Evolutionary conservation across 2,113 vertebrate genomes (phyloP), one percentile per base, ranked within the genome.

Genomic region (Hucho hucho): DNA sequence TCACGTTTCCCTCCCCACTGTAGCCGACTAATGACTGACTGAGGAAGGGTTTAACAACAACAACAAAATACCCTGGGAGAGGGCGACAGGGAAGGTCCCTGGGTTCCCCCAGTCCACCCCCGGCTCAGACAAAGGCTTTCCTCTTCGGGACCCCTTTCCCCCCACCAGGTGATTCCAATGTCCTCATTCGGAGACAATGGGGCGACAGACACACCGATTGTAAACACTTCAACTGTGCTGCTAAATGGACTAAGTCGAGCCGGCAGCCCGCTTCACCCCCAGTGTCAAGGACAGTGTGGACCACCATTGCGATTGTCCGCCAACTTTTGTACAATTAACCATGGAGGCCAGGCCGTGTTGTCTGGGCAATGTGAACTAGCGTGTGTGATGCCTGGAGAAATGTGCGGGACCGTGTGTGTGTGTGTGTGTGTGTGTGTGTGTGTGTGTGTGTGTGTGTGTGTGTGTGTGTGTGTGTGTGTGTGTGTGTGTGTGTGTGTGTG

Each of bases 101-200:
- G 86, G 11, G 37, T 43, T 3, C 37, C 87, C 94, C 89, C 87
- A 86, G 84, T 83, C 88, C 74, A 78, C 86, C 89, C 37, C 79
- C 83, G 80, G 83, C 32, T 3, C 82, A 93, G 92, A 95, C 95
- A 96, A 96, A 95, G 93, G 91, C 92, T 89, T 92, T 93, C 93
- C 93, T 93, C 94, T 94, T 90, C 87, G 90, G 93, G 93, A 94
- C 93, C 92, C 89, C 93, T 89, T 92, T 88, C 79, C 86, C 91
- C 94, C 93, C 94, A 90, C 94, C 96, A 97, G 96, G 96, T 97
- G 93, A 96, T 93, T 94, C 87, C 84, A 25, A 87, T 83, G 84
- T 87, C 87, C 91, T 94, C 87, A 90, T 93, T 92, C 88, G 4
- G 65, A 85, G 85, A 92, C 87, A 89, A 89, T 89, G 90, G 88